Conservation (phyloP, 2,113 vertebrate species). For the Ochotona curzoniae region DNA sequence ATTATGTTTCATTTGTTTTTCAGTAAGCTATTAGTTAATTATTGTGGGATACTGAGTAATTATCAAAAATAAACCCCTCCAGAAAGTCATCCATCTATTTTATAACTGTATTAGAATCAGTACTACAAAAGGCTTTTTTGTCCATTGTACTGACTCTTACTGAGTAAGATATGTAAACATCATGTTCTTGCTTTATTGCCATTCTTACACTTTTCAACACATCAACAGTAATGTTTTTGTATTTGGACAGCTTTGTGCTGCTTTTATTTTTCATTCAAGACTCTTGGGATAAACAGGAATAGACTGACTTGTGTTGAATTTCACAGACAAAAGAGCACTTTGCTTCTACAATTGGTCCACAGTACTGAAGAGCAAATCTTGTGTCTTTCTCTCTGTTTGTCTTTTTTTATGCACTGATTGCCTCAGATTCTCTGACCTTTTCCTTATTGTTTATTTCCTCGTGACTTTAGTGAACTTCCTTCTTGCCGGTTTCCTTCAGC, state of each 20-base stretch:
- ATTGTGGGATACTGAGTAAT: not conserved
- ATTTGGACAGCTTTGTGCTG: conserved; percentile 25
- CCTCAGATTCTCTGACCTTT: conserved; percentile 45
- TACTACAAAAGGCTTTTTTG: not conserved
- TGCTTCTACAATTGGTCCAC: not conserved
- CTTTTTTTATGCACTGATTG: not conserved
- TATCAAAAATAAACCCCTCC: not conserved
- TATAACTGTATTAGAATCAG: not conserved
- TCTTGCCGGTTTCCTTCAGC: not conserved
- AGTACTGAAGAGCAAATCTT: conserved; percentile 3
- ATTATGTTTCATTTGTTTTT: not conserved
- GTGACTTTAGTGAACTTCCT: not conserved
- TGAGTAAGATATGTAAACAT: not conserved
- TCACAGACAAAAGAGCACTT: not conserved
- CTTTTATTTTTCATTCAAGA: conserved; percentile 25
- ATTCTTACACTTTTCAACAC: not conserved
- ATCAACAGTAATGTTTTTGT: not conserved
- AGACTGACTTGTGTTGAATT: not conserved
- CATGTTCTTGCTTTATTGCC: not conserved
- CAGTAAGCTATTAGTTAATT: not conserved
- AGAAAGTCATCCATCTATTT: not conserved
- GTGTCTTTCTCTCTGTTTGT: not conserved
- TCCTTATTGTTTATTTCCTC: conserved; percentile 1
- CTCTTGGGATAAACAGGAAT: not conserved
- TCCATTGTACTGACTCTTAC: not conserved